Percentiles rank a stretch among this genome's conserved stretches.
These are phyloP conservation scores for Muschampia plurimacula DNA, from an alignment of 2,888 invertebrate species.

Conservation along the genomic window DNA sequence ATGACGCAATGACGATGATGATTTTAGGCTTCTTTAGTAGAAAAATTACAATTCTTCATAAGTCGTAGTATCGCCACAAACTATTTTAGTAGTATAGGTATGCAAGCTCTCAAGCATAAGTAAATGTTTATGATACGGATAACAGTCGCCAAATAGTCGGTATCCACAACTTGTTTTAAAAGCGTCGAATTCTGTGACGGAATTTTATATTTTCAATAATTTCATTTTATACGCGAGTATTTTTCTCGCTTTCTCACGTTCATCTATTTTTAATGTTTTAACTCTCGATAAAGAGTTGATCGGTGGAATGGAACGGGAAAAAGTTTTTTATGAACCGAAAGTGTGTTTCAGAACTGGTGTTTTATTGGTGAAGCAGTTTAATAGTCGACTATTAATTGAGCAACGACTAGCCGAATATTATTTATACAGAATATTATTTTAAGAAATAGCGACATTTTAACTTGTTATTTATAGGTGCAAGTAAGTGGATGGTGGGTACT, in stretches of 20 bases:
- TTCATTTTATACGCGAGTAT: conserved; percentile 6
- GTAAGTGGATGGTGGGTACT: too few species aligned
- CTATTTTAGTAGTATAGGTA: too few species aligned
- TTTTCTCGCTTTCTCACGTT: conserved; percentile 12
- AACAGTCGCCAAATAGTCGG: not conserved
- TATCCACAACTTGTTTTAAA: not conserved
- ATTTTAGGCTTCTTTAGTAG: too few species aligned
- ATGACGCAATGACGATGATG: too few species aligned
- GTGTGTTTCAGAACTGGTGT: conserved; percentile 9
- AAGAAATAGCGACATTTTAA: too few species aligned
- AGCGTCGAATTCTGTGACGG: conserved; percentile 11
- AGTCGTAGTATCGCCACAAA: too few species aligned
- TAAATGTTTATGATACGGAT: not conserved
- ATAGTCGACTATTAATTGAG: not conserved
- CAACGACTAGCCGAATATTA: too few species aligned
- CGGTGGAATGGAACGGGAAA: conserved; percentile 13
- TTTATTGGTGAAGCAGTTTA: conserved; percentile 4
- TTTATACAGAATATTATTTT: too few species aligned
- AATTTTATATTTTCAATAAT: conserved; percentile 21
- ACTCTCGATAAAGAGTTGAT: conserved; percentile 15
- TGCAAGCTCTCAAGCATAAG: too few species aligned
- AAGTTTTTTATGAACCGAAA: conserved; percentile 14
- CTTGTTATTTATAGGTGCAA: too few species aligned
- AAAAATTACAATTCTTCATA: too few species aligned
- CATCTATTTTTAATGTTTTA: conserved; percentile 22